These are phyloP conservation scores for Physocephala rufipes DNA, from an alignment of 2,888 invertebrate species.

Conservation along the genomic window DNA sequence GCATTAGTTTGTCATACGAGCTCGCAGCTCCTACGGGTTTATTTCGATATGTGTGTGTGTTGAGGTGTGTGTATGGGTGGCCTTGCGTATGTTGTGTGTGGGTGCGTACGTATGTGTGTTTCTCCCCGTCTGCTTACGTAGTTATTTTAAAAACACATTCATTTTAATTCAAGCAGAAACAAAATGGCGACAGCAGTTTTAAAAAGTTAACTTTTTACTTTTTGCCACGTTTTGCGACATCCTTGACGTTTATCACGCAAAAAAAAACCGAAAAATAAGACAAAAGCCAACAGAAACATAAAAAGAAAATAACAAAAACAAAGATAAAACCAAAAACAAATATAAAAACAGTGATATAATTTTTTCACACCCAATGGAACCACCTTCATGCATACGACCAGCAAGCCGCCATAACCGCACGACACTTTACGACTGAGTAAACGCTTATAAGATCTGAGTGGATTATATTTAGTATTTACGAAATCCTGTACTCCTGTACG, in stretches of 20 bases:
- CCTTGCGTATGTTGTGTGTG: background rate
- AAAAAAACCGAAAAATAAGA: background rate
- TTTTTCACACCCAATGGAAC: too few species aligned
- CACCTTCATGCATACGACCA: too few species aligned
- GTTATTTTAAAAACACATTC: slow-evolving; percentile 33
- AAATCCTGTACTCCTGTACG: background rate
- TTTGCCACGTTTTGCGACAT: slow-evolving; percentile 1
- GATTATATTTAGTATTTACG: background rate
- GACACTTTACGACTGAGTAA: too few species aligned
- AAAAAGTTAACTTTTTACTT: slow-evolving; percentile 25
- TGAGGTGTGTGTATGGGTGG: background rate
- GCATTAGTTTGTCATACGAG: too few species aligned
- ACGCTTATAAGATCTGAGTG: too few species aligned
- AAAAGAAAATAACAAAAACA: slow-evolving; percentile 7
- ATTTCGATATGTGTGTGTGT: background rate
- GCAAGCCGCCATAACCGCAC: too few species aligned
- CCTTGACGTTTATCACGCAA: background rate
- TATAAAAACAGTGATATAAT: background rate
- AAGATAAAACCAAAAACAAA: background rate
- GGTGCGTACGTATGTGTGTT: background rate
- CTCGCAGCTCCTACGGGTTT: background rate
- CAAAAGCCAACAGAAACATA: background rate
- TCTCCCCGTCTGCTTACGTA: slow-evolving; percentile 2
- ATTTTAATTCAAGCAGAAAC: slow-evolving; percentile 35
- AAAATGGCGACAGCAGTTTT: slow-evolving; percentile 35